These are phyloP conservation scores for Listronotus oregonensis DNA, from an alignment of 1,140 invertebrate genomes.

Conservation along the genomic window DNA sequence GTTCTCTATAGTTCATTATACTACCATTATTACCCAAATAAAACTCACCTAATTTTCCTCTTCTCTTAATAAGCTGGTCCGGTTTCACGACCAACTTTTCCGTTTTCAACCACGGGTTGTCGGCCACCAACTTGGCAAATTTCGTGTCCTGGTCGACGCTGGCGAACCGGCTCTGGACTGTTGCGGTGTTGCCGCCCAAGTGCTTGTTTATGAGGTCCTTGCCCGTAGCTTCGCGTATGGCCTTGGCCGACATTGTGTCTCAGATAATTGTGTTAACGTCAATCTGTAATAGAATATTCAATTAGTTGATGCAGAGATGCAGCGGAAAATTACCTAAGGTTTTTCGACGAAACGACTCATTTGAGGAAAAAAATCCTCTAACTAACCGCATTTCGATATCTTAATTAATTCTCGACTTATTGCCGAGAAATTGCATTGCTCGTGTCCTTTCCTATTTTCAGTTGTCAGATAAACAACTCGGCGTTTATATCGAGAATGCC, in stretches of 20 bases:
- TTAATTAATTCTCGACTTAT: too few relatives aligned
- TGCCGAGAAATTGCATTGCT: too few relatives aligned
- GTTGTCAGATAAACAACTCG: too few relatives aligned
- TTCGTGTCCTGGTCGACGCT: constrained; percentile 78
- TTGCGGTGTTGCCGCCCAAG: constrained; percentile 69
- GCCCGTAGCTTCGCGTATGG: constrained; percentile 94
- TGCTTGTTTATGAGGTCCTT: constrained; percentile 92
- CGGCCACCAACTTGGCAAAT: constrained; percentile 75
- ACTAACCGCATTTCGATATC: too few relatives aligned
- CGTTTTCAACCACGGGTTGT: constrained; percentile 86
- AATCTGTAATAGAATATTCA: constrained; percentile 4
- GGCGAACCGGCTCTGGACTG: constrained; percentile 82
- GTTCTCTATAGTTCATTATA: too few relatives aligned
- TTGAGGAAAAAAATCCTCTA: too few relatives aligned
- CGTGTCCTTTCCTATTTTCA: too few relatives aligned
- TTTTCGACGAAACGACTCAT: too few relatives aligned
- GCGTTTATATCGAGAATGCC: too few relatives aligned
- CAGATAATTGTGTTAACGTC: neutral
- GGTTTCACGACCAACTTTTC: constrained; percentile 94
- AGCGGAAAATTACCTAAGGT: too few relatives aligned
- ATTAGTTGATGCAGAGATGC: neutral
- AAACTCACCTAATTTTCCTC: constrained; percentile 86
- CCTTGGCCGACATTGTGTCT: constrained; percentile 92
- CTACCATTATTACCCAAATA: too few relatives aligned
- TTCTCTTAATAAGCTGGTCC: constrained; percentile 97